Evolutionary conservation across 2,888 invertebrate genomes (phyloP).

Genomic region (Agonopterix arenella): DNA sequence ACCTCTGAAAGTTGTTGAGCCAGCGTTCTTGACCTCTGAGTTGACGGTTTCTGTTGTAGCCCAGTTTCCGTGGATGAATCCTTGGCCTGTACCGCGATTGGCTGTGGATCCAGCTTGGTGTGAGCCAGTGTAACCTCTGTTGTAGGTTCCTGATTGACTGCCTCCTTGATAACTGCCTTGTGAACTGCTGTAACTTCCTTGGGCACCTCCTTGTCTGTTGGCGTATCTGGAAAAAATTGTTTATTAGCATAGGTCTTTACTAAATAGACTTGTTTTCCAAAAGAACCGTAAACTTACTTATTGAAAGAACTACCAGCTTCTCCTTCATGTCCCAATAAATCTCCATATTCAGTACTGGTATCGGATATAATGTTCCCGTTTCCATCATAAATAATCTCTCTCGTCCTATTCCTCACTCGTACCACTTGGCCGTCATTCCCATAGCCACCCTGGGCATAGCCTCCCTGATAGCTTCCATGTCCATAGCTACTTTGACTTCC

Average conservation of each 20-base stretch:
- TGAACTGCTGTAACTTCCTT: conserved; percentile 18
- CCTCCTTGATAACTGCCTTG: conserved; percentile 3
- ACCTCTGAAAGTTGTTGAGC: conserved; percentile 48
- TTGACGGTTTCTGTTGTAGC: conserved; percentile 70
- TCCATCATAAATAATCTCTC: conserved; percentile 42
- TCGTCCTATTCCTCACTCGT: conserved; percentile 44
- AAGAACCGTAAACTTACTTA: conserved; percentile 37
- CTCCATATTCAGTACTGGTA: conserved; percentile 68
- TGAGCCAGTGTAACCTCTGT: neutral
- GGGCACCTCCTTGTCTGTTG: conserved; percentile 8
- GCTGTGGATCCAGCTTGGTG: conserved; percentile 16
- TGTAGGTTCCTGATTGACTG: neutral
- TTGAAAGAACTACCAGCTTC: conserved; percentile 65
- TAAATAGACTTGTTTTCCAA: neutral
- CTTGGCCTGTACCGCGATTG: conserved; percentile 24
- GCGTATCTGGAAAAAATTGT: conserved; percentile 2
- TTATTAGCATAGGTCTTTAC: neutral
- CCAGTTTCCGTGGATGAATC: conserved; percentile 58
- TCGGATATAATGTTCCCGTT: conserved; percentile 65
- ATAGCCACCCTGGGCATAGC: conserved; percentile 20
- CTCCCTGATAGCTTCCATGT: conserved; percentile 6
- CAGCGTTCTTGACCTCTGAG: conserved; percentile 58
- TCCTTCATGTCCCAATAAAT: conserved; percentile 59
- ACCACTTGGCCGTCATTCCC: conserved; percentile 36
- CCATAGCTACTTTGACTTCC: conserved; percentile 3